Base-by-base conservation (phyloP, 2,888 invertebrate genomes). In the Oegoconia quadripuncta region DNA sequence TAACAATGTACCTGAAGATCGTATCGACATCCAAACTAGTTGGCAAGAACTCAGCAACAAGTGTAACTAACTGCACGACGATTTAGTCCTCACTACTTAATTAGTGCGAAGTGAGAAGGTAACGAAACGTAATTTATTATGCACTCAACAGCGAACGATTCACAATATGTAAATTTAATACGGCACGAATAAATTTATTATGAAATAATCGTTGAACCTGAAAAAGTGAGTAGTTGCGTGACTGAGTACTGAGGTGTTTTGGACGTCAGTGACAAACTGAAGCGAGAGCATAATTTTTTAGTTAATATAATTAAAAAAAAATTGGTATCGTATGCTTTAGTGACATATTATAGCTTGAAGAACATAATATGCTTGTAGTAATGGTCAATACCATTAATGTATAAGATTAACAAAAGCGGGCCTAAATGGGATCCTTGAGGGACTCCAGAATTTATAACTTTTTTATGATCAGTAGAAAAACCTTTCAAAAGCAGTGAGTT, bases 101-200 rank as follows among this genome's bases (percentile, higher is more conserved):
- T 77, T 70, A 76, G 59, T 55, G 53, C 44, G 57, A 74, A 68
- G 80, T 74, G 77, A 75, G 79, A 81, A 82, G 66, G 69, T 70
- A 79, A 76, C 70, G 77, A 81, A 83, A 79, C 64, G 62, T 71
- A 66, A 81, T 81, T 81, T 79, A 79, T 80, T 69, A 71, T 69
- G 70, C 67, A 77, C 65, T 83, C 79, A 83, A 69, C 78, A 64
- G 59, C 57, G 58, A 64, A 60, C 64, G 69, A 75, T 72, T 74
- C 74, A 63, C 64, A 65, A 65, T 73, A 79, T 76, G 74, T 76
- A 74, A 80, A 77, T 79, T 54, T 68, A 74, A 70, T 69, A 61
- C 60, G 58, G 66, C 65, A 70, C 60, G 64, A 69, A 73, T 75
- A 74, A 36, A 81, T 80, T 77, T 82, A 80, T 74, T 78, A 73